phyloP scores from a whole-genome alignment of 2,113 vertebrate species.

The Polyodon spathula region DNA sequence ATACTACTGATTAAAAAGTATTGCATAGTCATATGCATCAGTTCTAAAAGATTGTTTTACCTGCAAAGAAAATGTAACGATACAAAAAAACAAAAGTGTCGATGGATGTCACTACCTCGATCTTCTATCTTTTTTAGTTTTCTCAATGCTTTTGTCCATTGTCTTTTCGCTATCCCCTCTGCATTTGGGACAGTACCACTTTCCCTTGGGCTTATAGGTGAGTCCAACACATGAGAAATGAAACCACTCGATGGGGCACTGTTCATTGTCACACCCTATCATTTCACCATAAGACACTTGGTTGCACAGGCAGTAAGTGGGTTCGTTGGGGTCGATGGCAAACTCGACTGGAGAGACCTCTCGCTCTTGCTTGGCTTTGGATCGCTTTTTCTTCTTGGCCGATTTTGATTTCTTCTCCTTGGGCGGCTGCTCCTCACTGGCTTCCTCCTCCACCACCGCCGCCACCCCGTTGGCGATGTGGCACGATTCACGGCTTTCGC shows the following conservation, averaged over 20 bases:
- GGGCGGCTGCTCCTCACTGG: conserved; percentile 72
- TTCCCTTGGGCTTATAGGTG: conserved; percentile 91
- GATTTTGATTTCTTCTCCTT: conserved; percentile 91
- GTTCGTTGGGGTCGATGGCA: conserved; percentile 87
- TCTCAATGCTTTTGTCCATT: conserved; percentile 92
- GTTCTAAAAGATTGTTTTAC: conserved; percentile 54
- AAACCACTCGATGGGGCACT: conserved; percentile 92
- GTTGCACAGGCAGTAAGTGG: conserved; percentile 89
- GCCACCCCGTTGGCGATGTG: conserved; percentile 78
- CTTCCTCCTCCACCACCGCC: conserved; percentile 37
- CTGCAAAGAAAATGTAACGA: conserved; percentile 38
- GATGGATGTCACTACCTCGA: conserved; percentile 75
- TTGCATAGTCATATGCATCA: conserved; percentile 70
- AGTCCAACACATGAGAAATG: conserved; percentile 88
- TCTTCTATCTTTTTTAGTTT: conserved; percentile 84
- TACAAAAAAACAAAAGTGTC: conserved; percentile 28
- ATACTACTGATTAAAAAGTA: conserved; percentile 70
- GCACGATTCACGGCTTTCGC: conserved; percentile 86
- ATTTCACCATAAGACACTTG: conserved; percentile 91
- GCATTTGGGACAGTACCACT: conserved; percentile 92
- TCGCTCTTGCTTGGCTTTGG: conserved; percentile 80
- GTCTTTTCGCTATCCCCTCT: conserved; percentile 92
- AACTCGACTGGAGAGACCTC: conserved; percentile 85
- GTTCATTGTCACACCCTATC: conserved; percentile 91
- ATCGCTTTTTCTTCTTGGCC: conserved; percentile 88